A percentile compares a stretch with the other conserved stretches of the same genome.
Conservation (phyloP, 2,888 invertebrate genomes). For the Drosophila austrosaltans region DNA sequence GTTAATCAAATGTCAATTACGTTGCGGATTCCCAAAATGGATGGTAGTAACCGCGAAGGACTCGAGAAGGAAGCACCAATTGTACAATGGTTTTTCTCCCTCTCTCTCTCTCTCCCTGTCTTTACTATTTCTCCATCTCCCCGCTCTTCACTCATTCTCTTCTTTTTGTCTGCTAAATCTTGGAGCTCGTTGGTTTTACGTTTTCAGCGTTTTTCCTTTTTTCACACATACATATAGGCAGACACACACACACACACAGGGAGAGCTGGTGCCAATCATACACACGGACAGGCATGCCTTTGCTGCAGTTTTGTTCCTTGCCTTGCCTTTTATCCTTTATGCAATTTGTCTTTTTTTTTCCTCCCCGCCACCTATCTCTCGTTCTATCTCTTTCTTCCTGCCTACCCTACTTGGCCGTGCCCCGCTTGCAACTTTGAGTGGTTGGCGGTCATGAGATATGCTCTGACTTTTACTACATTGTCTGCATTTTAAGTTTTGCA, state of each 20-base stretch:
- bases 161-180: constrained; percentile 42
- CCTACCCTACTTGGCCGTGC: background rate
- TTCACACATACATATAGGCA: constrained; percentile 19
- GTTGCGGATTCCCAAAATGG: constrained; percentile 47
- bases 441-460: constrained; percentile 50
- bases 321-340: constrained; percentile 45
- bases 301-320: constrained; percentile 34
- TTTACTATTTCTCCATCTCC: background rate
- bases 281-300: constrained; percentile 35
- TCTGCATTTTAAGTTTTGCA: constrained; percentile 36
- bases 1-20: constrained; percentile 73
- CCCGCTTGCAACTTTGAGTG: constrained; percentile 35
- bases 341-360: constrained; percentile 55
- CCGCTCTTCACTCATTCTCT: background rate
- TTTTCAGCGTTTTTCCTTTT: constrained; percentile 38
- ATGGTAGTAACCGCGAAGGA: constrained; percentile 24
- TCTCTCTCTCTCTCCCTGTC: background rate
- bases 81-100: constrained; percentile 22
- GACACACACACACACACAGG: constrained; percentile 25
- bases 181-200: constrained; percentile 36
- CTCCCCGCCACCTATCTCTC: constrained; percentile 20
- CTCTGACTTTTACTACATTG: constrained; percentile 40
- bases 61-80: constrained; percentile 30
- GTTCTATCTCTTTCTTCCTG: constrained; percentile 32
- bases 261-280: constrained; percentile 37